Evolutionary conservation across 2,113 vertebrate species (phyloP), one percentile per base, ranked within the genome.

Genomic region (Caracal caracal): DNA sequence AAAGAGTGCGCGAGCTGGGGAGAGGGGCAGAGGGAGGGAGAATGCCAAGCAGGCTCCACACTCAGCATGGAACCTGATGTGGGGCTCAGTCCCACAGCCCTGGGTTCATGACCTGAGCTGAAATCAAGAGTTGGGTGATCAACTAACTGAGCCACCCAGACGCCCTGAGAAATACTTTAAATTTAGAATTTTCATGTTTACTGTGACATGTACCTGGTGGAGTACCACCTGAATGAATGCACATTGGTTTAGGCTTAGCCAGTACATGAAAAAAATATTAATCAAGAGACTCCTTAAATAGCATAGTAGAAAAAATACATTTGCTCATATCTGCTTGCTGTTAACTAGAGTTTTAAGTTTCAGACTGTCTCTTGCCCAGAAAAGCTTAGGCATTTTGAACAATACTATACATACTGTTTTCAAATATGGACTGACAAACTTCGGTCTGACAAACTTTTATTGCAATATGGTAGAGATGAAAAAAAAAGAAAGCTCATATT

Each of bases 281-380:
- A 51, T 93, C n/a, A 73, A 61, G 59, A 90, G 16, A 90, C 5
- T 81, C 33, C 33, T 88, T 94, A 87, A 43, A 92, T 84, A 43
- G 22, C 10, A 3, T 86, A 59, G 80, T n/a, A 93, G 24, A 75
- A 90, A 76, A 92, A 76, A 78, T 24, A 68, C 3, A 59, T 81
- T 81, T 88, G 35, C 16, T 93, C 91, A 10, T n/a, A 86, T 83
- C 63, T 43, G 19, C 51, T 88, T 90, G 63, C 35, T 95, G 47
- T 37, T 97, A 78, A 43, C n/a, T 96, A 61, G 47, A 79, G 28
- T 88, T 90, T 85, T 26, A 71, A 89, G 40, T 85, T 81, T 89
- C 53, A 82, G 51, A 66, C 63, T 63, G 17, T 81, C 24, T 89
- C 61, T 96, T 95, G 6, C 6, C 30, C 24, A 61, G 86, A 75